Base-by-base conservation (phyloP, 2,113 vertebrate genomes). In the Serilophus lunatus region DNA sequence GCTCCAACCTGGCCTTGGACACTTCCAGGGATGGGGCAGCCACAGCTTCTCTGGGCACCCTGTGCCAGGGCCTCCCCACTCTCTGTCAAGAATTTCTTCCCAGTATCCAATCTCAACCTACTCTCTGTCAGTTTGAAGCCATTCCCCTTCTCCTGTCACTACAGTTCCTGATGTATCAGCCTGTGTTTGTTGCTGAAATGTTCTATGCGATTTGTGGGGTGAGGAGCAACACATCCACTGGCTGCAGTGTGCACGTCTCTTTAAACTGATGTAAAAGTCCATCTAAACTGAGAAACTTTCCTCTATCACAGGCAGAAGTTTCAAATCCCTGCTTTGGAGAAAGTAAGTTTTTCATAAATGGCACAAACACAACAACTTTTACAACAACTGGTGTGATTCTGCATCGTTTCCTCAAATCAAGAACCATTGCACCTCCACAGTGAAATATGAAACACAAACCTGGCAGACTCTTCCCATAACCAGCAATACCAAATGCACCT, bases 391-490 rank as follows among this genome's bases (percentile, higher is more conserved):
- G 66, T 82, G 70, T 80, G 74, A 88, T 88, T 88, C 66, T 88
- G 85, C 85, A 82, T 85, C 20, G 50, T 91, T 82, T 90, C 65
- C 25, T 78, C 87, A 82, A 82, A 94, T 87, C 65, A 90, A 76
- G 49, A 56, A 85, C 40, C 2, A 53, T 25, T 56, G 66, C 13
- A 44, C 87, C 87, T 82, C 61, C 5, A 4, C 31, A 22, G 56
- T 24, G 51, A 78, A 86, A 63, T 25, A 44, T 50, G 42, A 64
- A 88, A 82, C 60, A 54, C 33, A 14, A 23, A 79, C n/a, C 36
- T 8, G 20, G 49, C 64, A 61, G 10, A 6, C 44, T 87, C 17
- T 74, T 6, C 20, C 15, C 31, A 12, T 45, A 91, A 82, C 63
- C 64, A 76, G 33, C 57, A 84, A 47, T 20, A 68, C 13, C 57